Evolutionary conservation across 2,113 vertebrate species (phyloP).

Genomic region (Mobula hypostoma): DNA sequence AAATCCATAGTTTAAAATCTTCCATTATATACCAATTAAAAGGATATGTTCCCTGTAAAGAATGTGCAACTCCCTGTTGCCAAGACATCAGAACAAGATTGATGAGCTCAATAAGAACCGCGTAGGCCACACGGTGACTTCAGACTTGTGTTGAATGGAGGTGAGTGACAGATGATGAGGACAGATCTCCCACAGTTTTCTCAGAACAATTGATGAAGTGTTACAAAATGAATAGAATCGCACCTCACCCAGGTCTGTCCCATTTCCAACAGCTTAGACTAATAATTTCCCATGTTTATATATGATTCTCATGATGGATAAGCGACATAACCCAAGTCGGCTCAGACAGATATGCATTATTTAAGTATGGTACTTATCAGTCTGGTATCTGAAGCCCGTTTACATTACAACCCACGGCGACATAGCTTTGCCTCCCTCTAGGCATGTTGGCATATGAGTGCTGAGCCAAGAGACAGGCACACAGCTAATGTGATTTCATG

Average conservation of each 20-base stretch:
- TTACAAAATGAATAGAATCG: constrained; percentile 21
- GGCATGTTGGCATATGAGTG: not conserved
- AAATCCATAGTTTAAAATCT: not conserved
- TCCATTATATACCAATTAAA: not conserved
- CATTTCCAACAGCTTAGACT: constrained; percentile 33
- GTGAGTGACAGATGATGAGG: not conserved
- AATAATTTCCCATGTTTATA: constrained; percentile 33
- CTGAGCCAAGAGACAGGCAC: not conserved
- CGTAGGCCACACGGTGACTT: not conserved
- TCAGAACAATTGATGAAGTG: constrained; percentile 33
- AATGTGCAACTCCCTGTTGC: not conserved
- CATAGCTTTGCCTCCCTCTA: not conserved
- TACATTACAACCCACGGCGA: not conserved
- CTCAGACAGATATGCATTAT: constrained; percentile 8
- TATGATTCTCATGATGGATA: constrained; percentile 35
- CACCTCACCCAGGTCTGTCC: constrained; percentile 14
- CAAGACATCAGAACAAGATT: not conserved
- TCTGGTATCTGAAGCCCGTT: constrained; percentile 30
- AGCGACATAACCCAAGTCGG: constrained; percentile 1
- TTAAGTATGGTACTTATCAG: constrained; percentile 10
- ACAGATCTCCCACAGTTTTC: not conserved
- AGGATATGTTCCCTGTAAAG: not conserved
- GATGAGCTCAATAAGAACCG: not conserved
- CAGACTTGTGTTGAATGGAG: not conserved
- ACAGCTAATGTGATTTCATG: not conserved